phyloP scores from a whole-genome alignment of 1,140 invertebrate species.

The Drosophila kurseongensis region DNA sequence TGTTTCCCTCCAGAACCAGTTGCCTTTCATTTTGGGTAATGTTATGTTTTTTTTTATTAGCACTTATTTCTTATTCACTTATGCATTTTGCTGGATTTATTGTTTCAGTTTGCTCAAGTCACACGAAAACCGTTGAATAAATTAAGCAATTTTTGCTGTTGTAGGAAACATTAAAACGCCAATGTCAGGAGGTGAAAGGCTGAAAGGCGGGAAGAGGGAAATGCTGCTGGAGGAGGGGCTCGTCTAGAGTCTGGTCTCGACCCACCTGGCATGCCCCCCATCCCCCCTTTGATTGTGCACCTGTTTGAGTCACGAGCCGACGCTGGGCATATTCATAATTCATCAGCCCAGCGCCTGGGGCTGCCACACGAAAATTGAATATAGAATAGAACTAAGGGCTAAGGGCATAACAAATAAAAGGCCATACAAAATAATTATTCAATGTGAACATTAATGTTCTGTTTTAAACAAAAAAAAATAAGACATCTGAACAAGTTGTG shows the following conservation, averaged over 20 bases:
- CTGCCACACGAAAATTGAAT: constrained; percentile 1
- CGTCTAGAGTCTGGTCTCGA: constrained; percentile 34
- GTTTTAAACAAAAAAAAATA: background rate
- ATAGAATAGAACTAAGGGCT: constrained; percentile 8
- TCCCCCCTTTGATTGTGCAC: constrained; percentile 7
- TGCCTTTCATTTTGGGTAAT: constrained; percentile 71
- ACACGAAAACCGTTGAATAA: constrained; percentile 65
- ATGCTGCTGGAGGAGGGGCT: constrained; percentile 23
- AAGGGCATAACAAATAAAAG: background rate
- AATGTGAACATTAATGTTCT: background rate
- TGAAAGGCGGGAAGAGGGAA: background rate
- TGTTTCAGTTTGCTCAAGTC: constrained; percentile 56
- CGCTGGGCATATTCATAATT: constrained; percentile 37
- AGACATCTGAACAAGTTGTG: background rate
- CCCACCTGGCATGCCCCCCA: constrained; percentile 24
- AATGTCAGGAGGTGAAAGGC: constrained; percentile 11
- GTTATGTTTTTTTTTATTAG: constrained; percentile 39
- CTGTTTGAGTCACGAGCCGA: constrained; percentile 47
- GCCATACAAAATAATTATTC: background rate
- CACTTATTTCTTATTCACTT: constrained; percentile 58
- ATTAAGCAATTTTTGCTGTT: constrained; percentile 40
- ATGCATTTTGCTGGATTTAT: constrained; percentile 65
- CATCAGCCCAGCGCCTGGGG: constrained; percentile 30
- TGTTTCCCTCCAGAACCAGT: constrained; percentile 61
- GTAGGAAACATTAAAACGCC: constrained; percentile 26